These are phyloP conservation scores for Corbicula japonica DNA, from an alignment of 2,888 invertebrate species.

Conservation along the genomic window DNA sequence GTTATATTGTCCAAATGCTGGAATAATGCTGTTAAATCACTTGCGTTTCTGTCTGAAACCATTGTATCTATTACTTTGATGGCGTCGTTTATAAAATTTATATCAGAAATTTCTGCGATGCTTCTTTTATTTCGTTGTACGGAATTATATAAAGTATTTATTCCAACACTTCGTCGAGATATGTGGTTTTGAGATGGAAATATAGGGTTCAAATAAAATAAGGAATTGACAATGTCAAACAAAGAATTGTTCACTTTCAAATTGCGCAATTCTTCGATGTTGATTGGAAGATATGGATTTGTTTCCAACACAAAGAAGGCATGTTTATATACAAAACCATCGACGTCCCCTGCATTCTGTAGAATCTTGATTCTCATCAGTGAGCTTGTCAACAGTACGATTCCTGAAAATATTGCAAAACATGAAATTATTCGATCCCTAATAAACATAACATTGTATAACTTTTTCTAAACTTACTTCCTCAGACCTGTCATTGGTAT, in stretches of 20 bases:
- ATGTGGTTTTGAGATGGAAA: conserved; percentile 11
- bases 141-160: not conserved
- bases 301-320: conserved; percentile 56
- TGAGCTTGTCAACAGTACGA: conserved; percentile 39
- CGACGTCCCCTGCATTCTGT: not conserved
- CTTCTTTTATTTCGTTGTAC: not conserved
- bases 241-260: conserved; percentile 3
- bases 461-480: no score
- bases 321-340: conserved; percentile 25
- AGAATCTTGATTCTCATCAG: conserved; percentile 39
- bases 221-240: conserved; percentile 19
- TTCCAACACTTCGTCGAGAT: conserved; percentile 2
- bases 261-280: conserved; percentile 18
- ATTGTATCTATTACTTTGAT: conserved; percentile 13
- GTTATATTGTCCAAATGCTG: conserved; percentile 31
- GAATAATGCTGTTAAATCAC: conserved; percentile 22
- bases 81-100: conserved; percentile 4
- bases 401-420: conserved; percentile 45
- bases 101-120: not conserved
- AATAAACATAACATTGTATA: no score
- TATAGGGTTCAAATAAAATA: conserved; percentile 31
- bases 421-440: no score
- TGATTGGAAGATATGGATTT: conserved; percentile 35
- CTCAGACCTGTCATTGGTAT: no score
- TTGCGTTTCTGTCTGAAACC: not conserved